Base-by-base conservation (phyloP, 2,113 vertebrate genomes). In the Poeciliopsis retropinna region DNA sequence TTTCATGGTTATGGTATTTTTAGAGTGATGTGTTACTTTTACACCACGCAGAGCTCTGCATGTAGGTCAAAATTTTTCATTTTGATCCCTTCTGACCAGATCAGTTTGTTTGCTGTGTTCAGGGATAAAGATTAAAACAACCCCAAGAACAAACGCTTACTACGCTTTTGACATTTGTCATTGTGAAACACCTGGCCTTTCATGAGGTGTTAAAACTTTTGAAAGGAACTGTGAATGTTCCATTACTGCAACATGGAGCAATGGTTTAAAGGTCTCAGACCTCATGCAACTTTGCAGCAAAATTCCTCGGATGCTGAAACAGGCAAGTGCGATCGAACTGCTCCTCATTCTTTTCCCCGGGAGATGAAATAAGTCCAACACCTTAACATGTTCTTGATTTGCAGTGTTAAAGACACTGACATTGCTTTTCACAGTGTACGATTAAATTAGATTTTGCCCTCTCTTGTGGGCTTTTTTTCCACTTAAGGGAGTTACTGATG, bases 371-470 rank as follows among this genome's bases (percentile, higher is more conserved):
- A 70, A 72, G 70, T 79, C 74, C 75, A 37, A 71, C 85, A 87
- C 84, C 82, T 90, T 71, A 71, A 80, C 19, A 34, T 67, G 34
- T 72, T 72, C 70, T 71, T 76, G 77, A 79, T 83, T 85, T 47
- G 8, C 17, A 75, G 88, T 30, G 83, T 69, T 80, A 83, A 87
- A 86, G 73, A 84, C 86, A 70, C 61, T 81, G 83, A 86, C 85
- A 80, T 70, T 19, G 41, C 73, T 76, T 83, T 79, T 87, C 76
- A 73, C 81, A 73, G 72, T 67, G 70, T 84, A 64, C 69, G 77
- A 90, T 87, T 76, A 81, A 92, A 92, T 91, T 85, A 76, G 90
- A 90, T 86, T 83, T 60, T 57, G 67, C 54, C 61, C 67, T 54
- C 70, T 84, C 84, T 84, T 74, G 70, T 76, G 89, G 78, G 72